These are phyloP conservation scores for Varecia variegata DNA, from an alignment of 2,797 vertebrate species.

Conservation along the genomic window DNA sequence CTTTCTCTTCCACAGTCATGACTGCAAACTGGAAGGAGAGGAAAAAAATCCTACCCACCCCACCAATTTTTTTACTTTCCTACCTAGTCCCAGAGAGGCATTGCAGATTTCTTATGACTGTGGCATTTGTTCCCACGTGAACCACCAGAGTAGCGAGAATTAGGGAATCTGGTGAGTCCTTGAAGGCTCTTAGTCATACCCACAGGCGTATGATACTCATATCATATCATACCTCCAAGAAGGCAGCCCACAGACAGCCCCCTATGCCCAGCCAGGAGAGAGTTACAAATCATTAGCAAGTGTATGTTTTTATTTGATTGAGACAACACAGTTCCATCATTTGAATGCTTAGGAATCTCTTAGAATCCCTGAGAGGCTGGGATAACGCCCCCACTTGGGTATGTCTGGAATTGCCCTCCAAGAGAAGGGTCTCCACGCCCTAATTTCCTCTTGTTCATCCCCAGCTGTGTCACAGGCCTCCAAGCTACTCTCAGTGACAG, in stretches of 20 bases:
- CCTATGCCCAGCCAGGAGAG: not conserved
- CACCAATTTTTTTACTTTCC: not conserved
- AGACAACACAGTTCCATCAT: not conserved
- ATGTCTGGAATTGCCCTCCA: not conserved
- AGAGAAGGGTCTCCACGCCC: not conserved
- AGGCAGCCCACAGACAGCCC: not conserved
- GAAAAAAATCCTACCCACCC: not conserved
- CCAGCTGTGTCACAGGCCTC: not conserved
- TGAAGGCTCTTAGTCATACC: not conserved
- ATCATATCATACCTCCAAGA: not conserved
- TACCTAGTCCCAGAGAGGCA: not conserved
- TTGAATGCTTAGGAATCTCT: not conserved
- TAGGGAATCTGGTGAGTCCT: not conserved
- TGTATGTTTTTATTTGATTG: not conserved
- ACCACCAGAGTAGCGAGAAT: not conserved
- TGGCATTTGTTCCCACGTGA: not conserved
- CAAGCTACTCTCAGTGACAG: not conserved
- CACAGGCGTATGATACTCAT: not conserved
- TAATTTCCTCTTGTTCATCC: not conserved
- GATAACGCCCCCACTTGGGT: not conserved
- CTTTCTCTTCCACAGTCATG: not conserved
- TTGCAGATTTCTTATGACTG: not conserved
- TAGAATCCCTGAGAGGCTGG: not conserved
- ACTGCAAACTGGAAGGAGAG: not conserved
- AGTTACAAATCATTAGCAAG: not conserved